Evolutionary conservation across 1,140 invertebrate species (phyloP), one percentile per base, ranked within the genome.

Genomic region (Atta cephalotes): DNA sequence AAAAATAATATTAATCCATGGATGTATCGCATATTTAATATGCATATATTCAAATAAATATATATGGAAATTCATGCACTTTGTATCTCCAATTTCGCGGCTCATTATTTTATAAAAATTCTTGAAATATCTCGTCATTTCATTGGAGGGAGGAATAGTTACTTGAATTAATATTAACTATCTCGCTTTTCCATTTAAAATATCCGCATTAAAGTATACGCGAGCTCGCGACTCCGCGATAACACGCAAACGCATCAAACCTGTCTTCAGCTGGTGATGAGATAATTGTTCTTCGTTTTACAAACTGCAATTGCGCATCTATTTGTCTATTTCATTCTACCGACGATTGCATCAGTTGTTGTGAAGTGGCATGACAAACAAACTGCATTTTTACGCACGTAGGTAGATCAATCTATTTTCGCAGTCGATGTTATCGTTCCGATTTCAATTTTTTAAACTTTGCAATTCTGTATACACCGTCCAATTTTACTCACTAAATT

Each of bases 381-480:
- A 84, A 84, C 70, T 71, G 56, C 74, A 62, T 72, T 84, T 84
- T 74, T 84, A 76, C 70, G 66, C 66, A 72, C 35, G 39, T 63
- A 63, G 56, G 70, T 62, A 39, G 70, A 76, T 84, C 80, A 74
- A 84, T 84, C 25, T 84, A 84, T 84, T 84, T 84, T 63, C n/a
- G 56, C 49, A 74, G 68, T 31, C 53, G 39, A 76, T 51, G 80
- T 84, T 84, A 84, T 84, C 70, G 25, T 51, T 62, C 31, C 56
- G 39, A 63, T 84, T 84, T 76, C 70, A 84, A 84, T 84, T 84
- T 84, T 84, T 74, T 49, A 84, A 76, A 76, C 70, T 84, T 74
- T 6, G 56, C 80, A 76, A 65, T 74, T 25, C 25, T 7, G 39
- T 49, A 18, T n/a, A 18, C 25, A 16, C 51, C 70, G 70, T 62